Conservation (phyloP, 2,113 vertebrate species). For the Vidua chalybeata region DNA sequence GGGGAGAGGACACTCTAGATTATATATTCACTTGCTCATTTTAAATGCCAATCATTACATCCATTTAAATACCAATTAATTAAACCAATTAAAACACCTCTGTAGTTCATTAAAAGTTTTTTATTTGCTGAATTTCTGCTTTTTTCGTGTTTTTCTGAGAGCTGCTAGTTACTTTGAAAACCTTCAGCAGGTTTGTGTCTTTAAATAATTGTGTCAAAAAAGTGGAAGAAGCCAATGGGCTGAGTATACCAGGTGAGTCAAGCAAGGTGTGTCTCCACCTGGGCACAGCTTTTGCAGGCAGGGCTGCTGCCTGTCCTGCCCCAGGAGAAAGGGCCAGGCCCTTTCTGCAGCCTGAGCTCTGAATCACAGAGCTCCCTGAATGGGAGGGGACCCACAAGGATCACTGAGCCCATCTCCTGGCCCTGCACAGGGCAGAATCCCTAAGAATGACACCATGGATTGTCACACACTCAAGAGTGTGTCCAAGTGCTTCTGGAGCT, state of each 20-base stretch:
- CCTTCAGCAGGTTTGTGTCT: neutral
- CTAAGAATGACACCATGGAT: no score
- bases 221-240: neutral
- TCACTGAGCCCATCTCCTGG: neutral
- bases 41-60: neutral
- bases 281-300: neutral
- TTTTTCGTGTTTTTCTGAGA: neutral
- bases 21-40: neutral
- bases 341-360: neutral
- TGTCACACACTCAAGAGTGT: neutral
- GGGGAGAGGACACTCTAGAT: neutral
- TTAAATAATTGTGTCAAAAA: neutral
- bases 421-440: neutral
- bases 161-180: neutral
- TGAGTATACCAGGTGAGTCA: neutral
- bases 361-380: neutral
- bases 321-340: neutral
- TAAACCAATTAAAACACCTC: neutral
- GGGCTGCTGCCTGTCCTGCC: neutral
- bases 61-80: neutral
- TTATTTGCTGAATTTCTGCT: neutral
- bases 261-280: neutral
- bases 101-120: neutral
- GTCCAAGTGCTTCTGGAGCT: neutral
- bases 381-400: neutral